Percentiles rank a stretch among this genome's conserved stretches.
Evolutionary conservation across 1,140 invertebrate species (phyloP).

Genomic region (Sinonovacula constricta): DNA sequence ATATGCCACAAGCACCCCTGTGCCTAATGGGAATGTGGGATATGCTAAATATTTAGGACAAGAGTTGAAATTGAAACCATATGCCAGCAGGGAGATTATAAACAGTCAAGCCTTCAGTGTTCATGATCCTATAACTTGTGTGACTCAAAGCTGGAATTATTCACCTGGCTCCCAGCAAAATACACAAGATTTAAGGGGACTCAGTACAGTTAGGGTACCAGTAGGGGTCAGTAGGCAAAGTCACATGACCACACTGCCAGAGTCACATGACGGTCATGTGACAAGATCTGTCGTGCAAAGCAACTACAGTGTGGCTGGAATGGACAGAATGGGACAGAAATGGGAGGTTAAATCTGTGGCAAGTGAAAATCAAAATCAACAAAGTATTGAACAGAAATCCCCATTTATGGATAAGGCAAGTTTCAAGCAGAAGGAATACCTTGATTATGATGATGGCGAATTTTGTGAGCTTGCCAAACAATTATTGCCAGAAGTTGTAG

Average conservation of each 20-base stretch:
- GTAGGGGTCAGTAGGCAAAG: too few species aligned
- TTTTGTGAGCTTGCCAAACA: constrained; percentile 21
- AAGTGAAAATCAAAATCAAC: not conserved
- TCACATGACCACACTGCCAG: too few species aligned
- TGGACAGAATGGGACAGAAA: not conserved
- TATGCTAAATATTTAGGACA: constrained; percentile 5
- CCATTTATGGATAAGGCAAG: constrained; percentile 26
- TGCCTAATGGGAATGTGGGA: constrained; percentile 28
- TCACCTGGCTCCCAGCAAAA: constrained; percentile 11
- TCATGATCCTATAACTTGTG: constrained; percentile 8
- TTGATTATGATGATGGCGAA: constrained; percentile 42
- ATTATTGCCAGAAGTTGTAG: not conserved
- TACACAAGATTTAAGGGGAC: too few species aligned
- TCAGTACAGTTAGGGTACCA: too few species aligned
- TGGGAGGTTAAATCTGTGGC: not conserved
- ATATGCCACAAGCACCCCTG: constrained; percentile 42
- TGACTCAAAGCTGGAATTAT: constrained; percentile 45
- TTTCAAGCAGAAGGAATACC: constrained; percentile 13
- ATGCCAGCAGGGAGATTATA: not conserved
- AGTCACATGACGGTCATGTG: constrained; percentile 15
- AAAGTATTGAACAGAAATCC: not conserved
- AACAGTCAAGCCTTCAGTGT: not conserved
- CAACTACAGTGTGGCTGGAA: too few species aligned
- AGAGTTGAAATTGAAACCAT: not conserved
- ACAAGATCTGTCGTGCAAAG: too few species aligned